These are phyloP conservation scores for Diachasma alloeum DNA, from an alignment of 1,140 invertebrate species.

Conservation along the genomic window DNA sequence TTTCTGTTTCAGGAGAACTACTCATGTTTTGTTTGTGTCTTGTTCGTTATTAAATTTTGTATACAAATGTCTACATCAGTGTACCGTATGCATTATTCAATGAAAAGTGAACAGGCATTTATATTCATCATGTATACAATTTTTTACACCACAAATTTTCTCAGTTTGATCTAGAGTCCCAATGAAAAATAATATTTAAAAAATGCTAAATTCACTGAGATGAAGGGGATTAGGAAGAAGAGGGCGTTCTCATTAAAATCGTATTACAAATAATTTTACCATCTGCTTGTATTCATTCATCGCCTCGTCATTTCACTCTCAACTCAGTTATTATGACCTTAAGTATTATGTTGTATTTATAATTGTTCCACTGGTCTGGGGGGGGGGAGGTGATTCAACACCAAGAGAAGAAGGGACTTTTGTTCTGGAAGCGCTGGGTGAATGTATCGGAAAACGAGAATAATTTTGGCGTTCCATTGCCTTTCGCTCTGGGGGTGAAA, in stretches of 20 bases:
- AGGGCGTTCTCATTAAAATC: background rate
- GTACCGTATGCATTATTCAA: background rate
- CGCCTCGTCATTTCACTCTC: background rate
- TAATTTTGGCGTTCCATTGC: constrained; percentile 77
- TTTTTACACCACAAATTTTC: background rate
- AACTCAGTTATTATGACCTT: background rate
- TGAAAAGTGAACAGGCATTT: background rate
- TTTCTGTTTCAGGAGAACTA: background rate
- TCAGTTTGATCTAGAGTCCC: too few species aligned
- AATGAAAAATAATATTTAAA: too few species aligned
- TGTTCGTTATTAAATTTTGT: background rate
- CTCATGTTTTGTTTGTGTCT: background rate
- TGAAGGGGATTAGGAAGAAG: background rate
- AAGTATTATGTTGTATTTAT: background rate
- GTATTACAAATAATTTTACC: background rate
- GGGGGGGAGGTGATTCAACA: constrained; percentile 69
- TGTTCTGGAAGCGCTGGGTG: constrained; percentile 95
- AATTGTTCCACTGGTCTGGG: background rate
- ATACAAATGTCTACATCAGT: background rate
- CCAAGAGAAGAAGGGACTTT: constrained; percentile 98
- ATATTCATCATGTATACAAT: background rate
- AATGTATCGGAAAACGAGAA: constrained; percentile 89
- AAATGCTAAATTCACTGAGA: background rate
- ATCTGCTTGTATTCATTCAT: background rate
- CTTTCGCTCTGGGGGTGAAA: constrained; percentile 73